phyloP scores from a whole-genome alignment of 2,888 invertebrate species.

The Monoplex corrugatus region DNA sequence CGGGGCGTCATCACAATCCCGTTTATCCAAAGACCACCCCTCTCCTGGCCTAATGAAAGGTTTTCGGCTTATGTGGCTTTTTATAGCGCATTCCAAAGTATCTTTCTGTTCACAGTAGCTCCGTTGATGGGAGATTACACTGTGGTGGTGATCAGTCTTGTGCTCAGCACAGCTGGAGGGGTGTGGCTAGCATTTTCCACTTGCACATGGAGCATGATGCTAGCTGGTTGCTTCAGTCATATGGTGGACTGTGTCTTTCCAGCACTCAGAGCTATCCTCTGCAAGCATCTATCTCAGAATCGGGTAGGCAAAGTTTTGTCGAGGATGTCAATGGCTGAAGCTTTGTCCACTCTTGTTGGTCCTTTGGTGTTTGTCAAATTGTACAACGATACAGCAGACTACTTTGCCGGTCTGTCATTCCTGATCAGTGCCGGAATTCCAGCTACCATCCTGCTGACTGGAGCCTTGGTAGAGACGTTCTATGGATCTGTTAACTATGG shows the following conservation, averaged over 20 bases:
- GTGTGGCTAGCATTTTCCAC: slow-evolving; percentile 5
- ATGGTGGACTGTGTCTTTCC: slow-evolving; percentile 25
- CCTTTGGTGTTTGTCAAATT: neutral
- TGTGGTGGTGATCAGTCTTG: neutral
- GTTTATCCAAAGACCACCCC: neutral
- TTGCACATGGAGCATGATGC: slow-evolving; percentile 4
- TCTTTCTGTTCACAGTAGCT: slow-evolving; percentile 9
- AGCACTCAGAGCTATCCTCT: neutral
- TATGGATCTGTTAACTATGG: neutral
- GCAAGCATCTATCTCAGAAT: neutral
- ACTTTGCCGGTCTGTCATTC: slow-evolving; percentile 11
- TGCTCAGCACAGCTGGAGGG: neutral
- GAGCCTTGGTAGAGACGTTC: neutral
- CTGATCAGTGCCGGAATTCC: slow-evolving; percentile 8
- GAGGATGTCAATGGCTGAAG: slow-evolving; percentile 1
- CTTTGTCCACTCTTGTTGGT: slow-evolving; percentile 5
- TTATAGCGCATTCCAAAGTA: neutral
- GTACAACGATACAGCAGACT: slow-evolving; percentile 18
- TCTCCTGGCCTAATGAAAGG: slow-evolving; percentile 25
- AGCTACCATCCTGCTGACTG: neutral
- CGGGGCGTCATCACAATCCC: neutral
- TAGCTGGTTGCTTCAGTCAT: slow-evolving; percentile 7
- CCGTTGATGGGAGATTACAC: neutral
- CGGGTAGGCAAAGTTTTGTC: neutral
- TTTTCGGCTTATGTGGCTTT: neutral